A percentile compares a stretch with the other conserved stretches of the same genome.
These are phyloP conservation scores for Apteryx mantelli DNA, from an alignment of 2,113 vertebrate species.

Conservation along the genomic window DNA sequence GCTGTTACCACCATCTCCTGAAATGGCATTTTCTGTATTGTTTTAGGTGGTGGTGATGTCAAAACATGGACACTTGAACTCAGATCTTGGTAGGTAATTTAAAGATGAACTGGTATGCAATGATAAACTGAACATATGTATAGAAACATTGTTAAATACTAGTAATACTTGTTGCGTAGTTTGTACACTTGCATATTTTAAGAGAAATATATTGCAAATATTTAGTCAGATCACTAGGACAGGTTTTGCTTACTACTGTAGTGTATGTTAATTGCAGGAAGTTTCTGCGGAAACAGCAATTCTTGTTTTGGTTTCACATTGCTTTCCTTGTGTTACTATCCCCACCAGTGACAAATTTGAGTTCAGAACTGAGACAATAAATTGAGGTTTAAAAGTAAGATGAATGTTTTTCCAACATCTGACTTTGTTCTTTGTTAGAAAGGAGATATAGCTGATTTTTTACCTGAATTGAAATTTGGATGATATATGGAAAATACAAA, in stretches of 20 bases:
- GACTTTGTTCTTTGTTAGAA: neutral
- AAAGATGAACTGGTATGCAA: neutral
- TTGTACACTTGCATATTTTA: neutral
- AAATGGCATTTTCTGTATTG: neutral
- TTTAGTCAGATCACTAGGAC: neutral
- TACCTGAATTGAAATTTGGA: accelerated
- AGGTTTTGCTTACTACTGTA: neutral
- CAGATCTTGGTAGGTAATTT: neutral
- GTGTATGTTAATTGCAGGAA: neutral
- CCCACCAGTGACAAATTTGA: neutral
- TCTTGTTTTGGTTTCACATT: neutral
- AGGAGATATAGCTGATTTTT: neutral
- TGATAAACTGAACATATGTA: neutral
- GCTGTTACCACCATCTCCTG: neutral
- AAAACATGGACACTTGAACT: neutral
- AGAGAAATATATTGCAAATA: neutral
- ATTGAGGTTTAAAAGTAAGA: neutral
- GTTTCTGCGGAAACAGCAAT: neutral
- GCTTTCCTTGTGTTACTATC: neutral
- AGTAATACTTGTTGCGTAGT: neutral
- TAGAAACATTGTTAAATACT: neutral
- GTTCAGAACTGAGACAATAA: neutral
- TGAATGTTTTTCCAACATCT: neutral
- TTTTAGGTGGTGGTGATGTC: neutral
- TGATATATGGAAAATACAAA: neutral